A percentile compares a stretch with the other conserved stretches of the same genome.
Evolutionary conservation across 1,140 invertebrate species (phyloP).

Genomic region (Neoseiulus cucumeris): DNA sequence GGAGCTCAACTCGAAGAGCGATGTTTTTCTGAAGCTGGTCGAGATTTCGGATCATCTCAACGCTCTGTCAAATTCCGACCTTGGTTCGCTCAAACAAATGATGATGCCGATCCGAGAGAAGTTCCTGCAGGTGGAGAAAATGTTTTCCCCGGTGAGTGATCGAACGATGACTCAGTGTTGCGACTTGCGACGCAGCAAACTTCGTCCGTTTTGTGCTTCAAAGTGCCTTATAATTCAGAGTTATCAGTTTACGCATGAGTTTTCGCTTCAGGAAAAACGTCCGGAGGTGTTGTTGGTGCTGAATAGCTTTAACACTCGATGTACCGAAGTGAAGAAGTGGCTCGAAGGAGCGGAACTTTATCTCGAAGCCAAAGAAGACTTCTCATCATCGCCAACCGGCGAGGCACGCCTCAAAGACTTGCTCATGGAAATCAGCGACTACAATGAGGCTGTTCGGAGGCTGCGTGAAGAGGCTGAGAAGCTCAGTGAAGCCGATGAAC

Average conservation of each 20-base stretch:
- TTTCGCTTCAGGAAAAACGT: slow-evolving; percentile 21
- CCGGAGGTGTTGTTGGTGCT: slow-evolving; percentile 22
- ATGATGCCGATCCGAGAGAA: slow-evolving; percentile 30
- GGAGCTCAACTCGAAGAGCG: slow-evolving; percentile 24
- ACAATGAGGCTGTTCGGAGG: slow-evolving; percentile 21
- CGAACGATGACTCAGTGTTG: too few species aligned
- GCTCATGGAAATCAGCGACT: slow-evolving; percentile 12
- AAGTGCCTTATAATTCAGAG: too few species aligned
- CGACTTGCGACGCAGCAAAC: too few species aligned
- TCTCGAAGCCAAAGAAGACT: slow-evolving; percentile 24
- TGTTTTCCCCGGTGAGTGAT: slow-evolving; percentile 23
- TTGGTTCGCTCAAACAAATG: slow-evolving; percentile 26
- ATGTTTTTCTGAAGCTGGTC: slow-evolving; percentile 28
- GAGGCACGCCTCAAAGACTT: not conserved
- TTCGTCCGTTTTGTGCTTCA: too few species aligned
- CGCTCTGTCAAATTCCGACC: slow-evolving; percentile 11
- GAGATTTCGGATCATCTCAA: slow-evolving; percentile 24
- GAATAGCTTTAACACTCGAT: slow-evolving; percentile 22
- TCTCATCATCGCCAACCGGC: slow-evolving; percentile 21
- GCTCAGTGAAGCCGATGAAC: slow-evolving; percentile 25
- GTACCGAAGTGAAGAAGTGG: not conserved
- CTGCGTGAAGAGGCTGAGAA: slow-evolving; percentile 26
- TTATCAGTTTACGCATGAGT: too few species aligned
- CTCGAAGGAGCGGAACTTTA: slow-evolving; percentile 11
- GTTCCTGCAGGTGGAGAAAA: slow-evolving; percentile 16